These are phyloP conservation scores for Stegodyphus mimosarum DNA, from an alignment of 1,140 invertebrate genomes.

Conservation along the genomic window DNA sequence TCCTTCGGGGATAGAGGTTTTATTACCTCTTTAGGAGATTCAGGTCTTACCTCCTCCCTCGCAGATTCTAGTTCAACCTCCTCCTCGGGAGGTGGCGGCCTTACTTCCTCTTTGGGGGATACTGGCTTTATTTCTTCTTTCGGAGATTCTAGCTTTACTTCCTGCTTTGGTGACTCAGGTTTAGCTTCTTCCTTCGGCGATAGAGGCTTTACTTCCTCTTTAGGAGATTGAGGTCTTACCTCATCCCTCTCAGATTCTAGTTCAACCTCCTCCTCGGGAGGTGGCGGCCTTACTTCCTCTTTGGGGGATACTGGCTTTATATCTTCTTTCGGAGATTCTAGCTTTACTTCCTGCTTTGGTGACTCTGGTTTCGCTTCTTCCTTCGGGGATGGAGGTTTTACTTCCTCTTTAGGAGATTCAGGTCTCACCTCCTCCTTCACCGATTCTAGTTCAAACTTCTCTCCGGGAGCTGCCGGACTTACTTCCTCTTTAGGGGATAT, in stretches of 20 bases:
- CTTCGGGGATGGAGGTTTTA: not conserved
- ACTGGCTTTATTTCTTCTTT: not conserved
- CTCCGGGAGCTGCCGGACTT: not conserved
- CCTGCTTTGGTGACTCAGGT: not conserved
- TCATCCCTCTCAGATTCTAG: not conserved
- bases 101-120: not conserved
- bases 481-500: not conserved
- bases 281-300: not conserved
- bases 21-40: conserved; percentile 75
- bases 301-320: not conserved
- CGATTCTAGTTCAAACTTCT: not conserved
- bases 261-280: not conserved
- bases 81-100: not conserved
- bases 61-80: not conserved
- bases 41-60: not conserved
- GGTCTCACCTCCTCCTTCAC: not conserved
- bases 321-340: not conserved
- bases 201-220: not conserved
- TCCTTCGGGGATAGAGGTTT: conserved; percentile 53
- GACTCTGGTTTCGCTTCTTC: not conserved
- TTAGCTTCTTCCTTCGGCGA: not conserved
- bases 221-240: not conserved
- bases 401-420: not conserved
- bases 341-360: not conserved
- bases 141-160: not conserved